Percentiles rank a stretch among this genome's conserved stretches.
Conservation (phyloP, 2,113 vertebrate species). For the Actenoides hombroni region DNA sequence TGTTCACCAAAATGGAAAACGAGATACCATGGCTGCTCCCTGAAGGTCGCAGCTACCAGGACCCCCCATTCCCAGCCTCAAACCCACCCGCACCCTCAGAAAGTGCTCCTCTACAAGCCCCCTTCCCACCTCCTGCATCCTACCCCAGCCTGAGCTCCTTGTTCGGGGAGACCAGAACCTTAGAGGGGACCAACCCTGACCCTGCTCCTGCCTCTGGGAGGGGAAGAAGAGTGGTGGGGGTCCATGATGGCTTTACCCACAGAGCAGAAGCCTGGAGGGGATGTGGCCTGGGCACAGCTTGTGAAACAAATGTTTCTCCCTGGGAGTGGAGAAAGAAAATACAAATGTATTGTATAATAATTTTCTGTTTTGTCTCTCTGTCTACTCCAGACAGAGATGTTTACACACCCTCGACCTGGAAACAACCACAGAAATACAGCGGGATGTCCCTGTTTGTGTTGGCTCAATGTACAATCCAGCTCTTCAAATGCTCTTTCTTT, state of each 20-base stretch:
- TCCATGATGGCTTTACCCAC: fast-evolving
- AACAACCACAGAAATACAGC: not conserved
- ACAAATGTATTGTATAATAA: no score
- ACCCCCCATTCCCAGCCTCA: not conserved
- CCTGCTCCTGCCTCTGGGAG: fast-evolving
- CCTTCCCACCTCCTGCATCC: not conserved
- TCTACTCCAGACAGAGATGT: not conserved
- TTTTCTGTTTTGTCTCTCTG: not conserved
- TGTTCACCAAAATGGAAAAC: not conserved
- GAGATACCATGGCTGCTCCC: not conserved
- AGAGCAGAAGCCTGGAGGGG: not conserved
- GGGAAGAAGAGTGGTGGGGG: not conserved
- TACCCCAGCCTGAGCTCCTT: fast-evolving
- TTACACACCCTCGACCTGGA: not conserved
- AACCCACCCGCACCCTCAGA: fast-evolving
- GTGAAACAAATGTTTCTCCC: not conserved
- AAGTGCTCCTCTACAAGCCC: not conserved
- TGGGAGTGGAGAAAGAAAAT: not conserved
- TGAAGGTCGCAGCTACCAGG: fast-evolving
- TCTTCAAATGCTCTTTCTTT: not conserved
- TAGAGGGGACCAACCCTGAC: not conserved
- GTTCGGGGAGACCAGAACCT: not conserved
- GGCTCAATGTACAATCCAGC: not conserved
- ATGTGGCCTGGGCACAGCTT: not conserved
- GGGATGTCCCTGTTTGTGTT: not conserved